Conservation (phyloP, 1,140 invertebrate genomes). For the Leptinotarsa texana region DNA sequence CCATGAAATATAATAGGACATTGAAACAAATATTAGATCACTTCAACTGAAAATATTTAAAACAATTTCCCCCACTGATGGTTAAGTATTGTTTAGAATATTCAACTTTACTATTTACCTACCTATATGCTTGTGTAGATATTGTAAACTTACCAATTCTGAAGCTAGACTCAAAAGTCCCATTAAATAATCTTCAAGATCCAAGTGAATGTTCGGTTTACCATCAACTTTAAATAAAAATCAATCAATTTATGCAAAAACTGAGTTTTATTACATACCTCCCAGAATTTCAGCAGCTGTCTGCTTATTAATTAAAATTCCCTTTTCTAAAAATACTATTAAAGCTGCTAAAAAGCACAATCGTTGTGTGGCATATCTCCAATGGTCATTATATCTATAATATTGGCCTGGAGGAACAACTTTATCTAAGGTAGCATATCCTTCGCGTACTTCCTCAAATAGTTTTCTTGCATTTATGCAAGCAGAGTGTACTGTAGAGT, state of each 20-base stretch:
- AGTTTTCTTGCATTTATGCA: conserved; percentile 63
- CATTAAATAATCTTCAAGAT: conserved; percentile 87
- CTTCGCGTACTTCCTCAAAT: conserved; percentile 62
- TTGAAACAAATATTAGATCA: no score
- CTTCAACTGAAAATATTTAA: no score
- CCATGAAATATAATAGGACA: no score
- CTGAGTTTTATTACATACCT: conserved; percentile 59
- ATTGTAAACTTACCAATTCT: conserved; percentile 71
- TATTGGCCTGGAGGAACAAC: conserved; percentile 71
- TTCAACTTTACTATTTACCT: no score
- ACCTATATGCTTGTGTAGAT: background rate
- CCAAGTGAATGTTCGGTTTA: conserved; percentile 81
- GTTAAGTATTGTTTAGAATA: no score
- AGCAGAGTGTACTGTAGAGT: conserved; percentile 59
- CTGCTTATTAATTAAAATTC: conserved; percentile 72
- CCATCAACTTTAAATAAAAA: conserved; percentile 51
- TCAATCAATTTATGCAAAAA: conserved; percentile 17
- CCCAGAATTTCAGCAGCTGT: conserved; percentile 80
- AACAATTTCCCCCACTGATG: no score
- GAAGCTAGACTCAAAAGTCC: conserved; percentile 80
- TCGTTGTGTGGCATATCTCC: conserved; percentile 80
- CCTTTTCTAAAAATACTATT: conserved; percentile 78
- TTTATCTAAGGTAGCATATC: conserved; percentile 62
- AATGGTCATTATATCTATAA: conserved; percentile 85
- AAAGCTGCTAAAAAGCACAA: conserved; percentile 78